A percentile compares a stretch with the other conserved stretches of the same genome.
Evolutionary conservation across 2,888 invertebrate species (phyloP).

Genomic region (Drosophila longiperda): DNA sequence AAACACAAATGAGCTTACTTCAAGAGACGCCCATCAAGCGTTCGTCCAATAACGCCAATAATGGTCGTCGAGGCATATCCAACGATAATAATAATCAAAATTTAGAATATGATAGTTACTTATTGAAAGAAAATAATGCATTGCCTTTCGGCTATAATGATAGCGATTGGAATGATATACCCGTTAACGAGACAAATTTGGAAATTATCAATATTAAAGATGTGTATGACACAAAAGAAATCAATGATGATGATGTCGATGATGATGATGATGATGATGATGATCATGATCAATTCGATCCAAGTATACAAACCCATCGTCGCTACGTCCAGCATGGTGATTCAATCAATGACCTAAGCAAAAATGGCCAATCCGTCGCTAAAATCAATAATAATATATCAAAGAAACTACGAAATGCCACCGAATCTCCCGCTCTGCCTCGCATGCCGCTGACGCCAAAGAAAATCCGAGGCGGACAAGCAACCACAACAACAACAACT

Average conservation of each 20-base stretch:
- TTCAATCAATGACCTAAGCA: slow-evolving; percentile 38
- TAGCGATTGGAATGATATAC: slow-evolving; percentile 59
- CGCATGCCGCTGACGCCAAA: slow-evolving; percentile 73
- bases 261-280: slow-evolving; percentile 22
- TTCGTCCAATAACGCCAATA: slow-evolving; percentile 30
- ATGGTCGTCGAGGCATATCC: slow-evolving; percentile 23
- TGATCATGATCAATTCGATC: slow-evolving; percentile 46
- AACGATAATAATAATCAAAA: slow-evolving; percentile 50
- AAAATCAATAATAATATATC: slow-evolving; percentile 42
- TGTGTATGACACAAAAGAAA: slow-evolving; percentile 35
- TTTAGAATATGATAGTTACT: slow-evolving; percentile 52
- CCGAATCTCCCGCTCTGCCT: slow-evolving; percentile 27
- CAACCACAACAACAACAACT: slow-evolving; percentile 27
- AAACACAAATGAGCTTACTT: slow-evolving; percentile 71
- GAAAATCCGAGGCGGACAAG: slow-evolving; percentile 48
- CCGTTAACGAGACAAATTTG: slow-evolving; percentile 27
- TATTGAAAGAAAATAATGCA: slow-evolving; percentile 70
- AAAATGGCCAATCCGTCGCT: slow-evolving; percentile 31
- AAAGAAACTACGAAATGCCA: slow-evolving; percentile 42
- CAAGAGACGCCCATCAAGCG: slow-evolving; percentile 52
- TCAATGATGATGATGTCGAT: slow-evolving; percentile 32
- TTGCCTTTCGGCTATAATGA: slow-evolving; percentile 48
- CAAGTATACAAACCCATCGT: slow-evolving; percentile 41
- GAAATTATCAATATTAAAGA: slow-evolving; percentile 41
- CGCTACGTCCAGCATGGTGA: slow-evolving; percentile 71